Percentiles rank a stretch among this genome's conserved stretches.
phyloP scores from a whole-genome alignment of 2,113 vertebrate genomes.

The Lynx canadensis region DNA sequence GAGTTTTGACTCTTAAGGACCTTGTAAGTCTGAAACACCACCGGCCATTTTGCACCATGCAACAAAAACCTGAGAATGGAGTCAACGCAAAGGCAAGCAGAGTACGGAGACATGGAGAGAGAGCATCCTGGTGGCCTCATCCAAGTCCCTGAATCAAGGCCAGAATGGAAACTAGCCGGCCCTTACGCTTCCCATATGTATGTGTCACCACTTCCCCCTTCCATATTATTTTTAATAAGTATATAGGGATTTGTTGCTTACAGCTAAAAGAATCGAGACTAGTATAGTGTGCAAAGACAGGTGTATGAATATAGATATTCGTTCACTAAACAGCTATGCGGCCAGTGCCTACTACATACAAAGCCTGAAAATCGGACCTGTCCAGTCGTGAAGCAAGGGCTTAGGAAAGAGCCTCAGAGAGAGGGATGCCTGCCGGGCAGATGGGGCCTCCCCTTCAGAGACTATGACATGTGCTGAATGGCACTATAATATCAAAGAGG shows the following conservation, averaged over 20 bases:
- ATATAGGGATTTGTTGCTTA: not conserved
- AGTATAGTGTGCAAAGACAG: not conserved
- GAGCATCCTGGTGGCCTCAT: not conserved
- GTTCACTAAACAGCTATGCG: not conserved
- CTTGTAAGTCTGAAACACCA: not conserved
- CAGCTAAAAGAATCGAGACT: not conserved
- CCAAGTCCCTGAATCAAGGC: not conserved
- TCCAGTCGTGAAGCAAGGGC: not conserved
- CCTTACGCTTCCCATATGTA: not conserved
- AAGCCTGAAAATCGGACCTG: not conserved
- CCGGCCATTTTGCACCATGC: not conserved
- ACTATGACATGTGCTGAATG: not conserved
- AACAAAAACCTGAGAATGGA: not conserved
- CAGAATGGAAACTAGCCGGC: not conserved
- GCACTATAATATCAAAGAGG: not conserved
- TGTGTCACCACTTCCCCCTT: not conserved
- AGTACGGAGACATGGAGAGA: not conserved
- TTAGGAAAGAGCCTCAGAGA: not conserved
- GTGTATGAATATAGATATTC: not conserved
- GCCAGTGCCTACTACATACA: not conserved
- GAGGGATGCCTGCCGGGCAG: not conserved
- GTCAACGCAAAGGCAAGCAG: not conserved
- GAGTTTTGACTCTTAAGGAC: not conserved
- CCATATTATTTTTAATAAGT: not conserved
- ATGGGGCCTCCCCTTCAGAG: not conserved